A percentile compares a stretch with the other conserved stretches of the same genome.
phyloP scores from a whole-genome alignment of 2,888 invertebrate species.

The Hyposoter didymator region DNA sequence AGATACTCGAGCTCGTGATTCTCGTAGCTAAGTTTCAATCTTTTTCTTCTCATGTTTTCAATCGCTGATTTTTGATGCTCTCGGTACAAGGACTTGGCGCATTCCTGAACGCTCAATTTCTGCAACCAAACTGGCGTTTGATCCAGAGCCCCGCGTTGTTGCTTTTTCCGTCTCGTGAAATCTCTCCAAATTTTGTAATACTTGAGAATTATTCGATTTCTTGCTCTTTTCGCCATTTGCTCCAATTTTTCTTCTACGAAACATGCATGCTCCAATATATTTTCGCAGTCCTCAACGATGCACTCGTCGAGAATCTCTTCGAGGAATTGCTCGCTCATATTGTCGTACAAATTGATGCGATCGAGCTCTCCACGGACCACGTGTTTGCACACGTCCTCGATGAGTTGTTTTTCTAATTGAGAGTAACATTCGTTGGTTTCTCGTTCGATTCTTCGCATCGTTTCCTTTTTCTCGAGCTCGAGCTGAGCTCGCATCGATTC shows the following conservation, averaged over 20 bases:
- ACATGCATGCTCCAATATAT: slow-evolving; percentile 81
- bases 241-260: slow-evolving; percentile 80
- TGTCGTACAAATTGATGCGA: slow-evolving; percentile 73
- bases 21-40: slow-evolving; percentile 71
- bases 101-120: slow-evolving; percentile 81
- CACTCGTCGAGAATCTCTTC: slow-evolving; percentile 75
- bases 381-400: slow-evolving; percentile 72
- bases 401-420: slow-evolving; percentile 72
- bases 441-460: slow-evolving; percentile 69
- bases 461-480: slow-evolving; percentile 52
- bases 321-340: slow-evolving; percentile 71
- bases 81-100: slow-evolving; percentile 84
- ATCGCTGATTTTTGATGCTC: slow-evolving; percentile 84
- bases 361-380: slow-evolving; percentile 74
- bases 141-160: slow-evolving; percentile 85
- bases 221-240: slow-evolving; percentile 81
- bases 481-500: slow-evolving; percentile 41
- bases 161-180: slow-evolving; percentile 80
- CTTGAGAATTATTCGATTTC: slow-evolving; percentile 80
- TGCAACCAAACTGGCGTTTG: slow-evolving; percentile 86
- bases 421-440: slow-evolving; percentile 73
- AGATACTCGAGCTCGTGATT: slow-evolving; percentile 46
- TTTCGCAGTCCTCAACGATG: slow-evolving; percentile 78
- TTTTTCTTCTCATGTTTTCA: slow-evolving; percentile 83
- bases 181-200: slow-evolving; percentile 85